These are phyloP conservation scores for Subanguina moxae DNA, from an alignment of 1,140 invertebrate genomes.

Conservation along the genomic window DNA sequence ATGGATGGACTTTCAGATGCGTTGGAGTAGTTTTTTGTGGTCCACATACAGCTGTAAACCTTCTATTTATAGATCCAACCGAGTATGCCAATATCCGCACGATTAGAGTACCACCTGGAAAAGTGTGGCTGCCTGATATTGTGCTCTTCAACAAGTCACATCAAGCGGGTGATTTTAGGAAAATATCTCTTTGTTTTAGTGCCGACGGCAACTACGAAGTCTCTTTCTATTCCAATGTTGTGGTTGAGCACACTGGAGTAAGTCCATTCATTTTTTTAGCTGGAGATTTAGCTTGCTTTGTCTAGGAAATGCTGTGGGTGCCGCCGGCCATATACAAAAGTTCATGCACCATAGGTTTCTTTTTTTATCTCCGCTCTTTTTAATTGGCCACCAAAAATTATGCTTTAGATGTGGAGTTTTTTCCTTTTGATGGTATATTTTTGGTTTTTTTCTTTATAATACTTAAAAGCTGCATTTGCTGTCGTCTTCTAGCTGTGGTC, in stretches of 20 bases:
- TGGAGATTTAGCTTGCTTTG: background rate
- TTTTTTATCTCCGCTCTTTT: constrained; percentile 1
- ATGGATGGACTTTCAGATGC: constrained; percentile 94
- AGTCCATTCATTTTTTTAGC: background rate
- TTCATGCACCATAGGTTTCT: constrained; percentile 66
- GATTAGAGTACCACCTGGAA: constrained; percentile 86
- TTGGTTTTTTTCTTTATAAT: no score
- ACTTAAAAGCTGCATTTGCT: no score
- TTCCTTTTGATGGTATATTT: constrained; percentile 66
- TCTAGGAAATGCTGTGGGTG: constrained; percentile 67
- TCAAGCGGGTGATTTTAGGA: constrained; percentile 6
- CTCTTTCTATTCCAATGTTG: constrained; percentile 90
- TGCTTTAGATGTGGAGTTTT: constrained; percentile 74
- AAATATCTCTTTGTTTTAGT: constrained; percentile 61
- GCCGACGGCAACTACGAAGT: constrained; percentile 97
- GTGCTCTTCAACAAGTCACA: constrained; percentile 94
- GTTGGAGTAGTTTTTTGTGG: constrained; percentile 64
- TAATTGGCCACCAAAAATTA: background rate
- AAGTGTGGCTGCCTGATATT: constrained; percentile 78
- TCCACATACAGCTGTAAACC: no score
- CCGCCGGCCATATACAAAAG: constrained; percentile 98
- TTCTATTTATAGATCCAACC: constrained; percentile 69
- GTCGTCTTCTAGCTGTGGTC: no score
- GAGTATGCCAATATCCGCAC: constrained; percentile 94
- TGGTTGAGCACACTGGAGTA: constrained; percentile 75